Percentiles rank a stretch among this genome's conserved stretches.
These are phyloP conservation scores for Nematopogon swammerdamellus DNA, from an alignment of 2,888 invertebrate species.

Conservation along the genomic window DNA sequence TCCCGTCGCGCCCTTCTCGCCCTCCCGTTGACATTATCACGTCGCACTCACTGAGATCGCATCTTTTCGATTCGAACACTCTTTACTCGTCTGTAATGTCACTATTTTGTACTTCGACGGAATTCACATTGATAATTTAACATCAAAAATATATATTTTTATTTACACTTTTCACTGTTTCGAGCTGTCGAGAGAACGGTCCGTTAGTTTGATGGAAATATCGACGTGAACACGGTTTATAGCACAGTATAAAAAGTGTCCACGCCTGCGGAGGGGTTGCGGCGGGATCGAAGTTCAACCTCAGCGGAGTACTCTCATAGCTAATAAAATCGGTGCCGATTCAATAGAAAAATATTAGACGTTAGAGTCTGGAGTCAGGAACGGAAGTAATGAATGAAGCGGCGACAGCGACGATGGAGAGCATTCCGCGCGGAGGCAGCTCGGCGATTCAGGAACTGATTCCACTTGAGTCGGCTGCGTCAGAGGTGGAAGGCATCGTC, in stretches of 20 bases:
- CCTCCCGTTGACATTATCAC: too few species aligned
- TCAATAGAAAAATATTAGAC: neutral
- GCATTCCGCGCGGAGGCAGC: constrained; percentile 38
- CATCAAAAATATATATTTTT: constrained; percentile 44
- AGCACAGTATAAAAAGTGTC: neutral
- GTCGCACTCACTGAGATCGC: too few species aligned
- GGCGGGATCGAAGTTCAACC: neutral
- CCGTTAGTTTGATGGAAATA: neutral
- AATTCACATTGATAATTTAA: constrained; percentile 31
- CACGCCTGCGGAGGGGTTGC: neutral
- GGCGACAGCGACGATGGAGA: neutral
- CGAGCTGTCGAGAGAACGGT: constrained; percentile 13
- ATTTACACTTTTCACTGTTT: constrained; percentile 39
- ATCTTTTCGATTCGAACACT: too few species aligned
- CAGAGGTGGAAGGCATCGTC: constrained; percentile 56
- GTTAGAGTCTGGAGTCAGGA: too few species aligned
- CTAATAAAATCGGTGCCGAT: too few species aligned
- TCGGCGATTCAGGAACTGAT: constrained; percentile 44
- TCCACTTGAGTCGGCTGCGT: constrained; percentile 37
- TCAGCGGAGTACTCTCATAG: neutral
- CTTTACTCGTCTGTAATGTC: neutral
- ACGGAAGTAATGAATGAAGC: neutral
- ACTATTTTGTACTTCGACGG: constrained; percentile 42
- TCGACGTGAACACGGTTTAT: neutral
- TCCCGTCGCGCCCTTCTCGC: neutral